These are phyloP conservation scores for Argentina silus DNA, from an alignment of 2,797 vertebrate species.

Conservation along the genomic window DNA sequence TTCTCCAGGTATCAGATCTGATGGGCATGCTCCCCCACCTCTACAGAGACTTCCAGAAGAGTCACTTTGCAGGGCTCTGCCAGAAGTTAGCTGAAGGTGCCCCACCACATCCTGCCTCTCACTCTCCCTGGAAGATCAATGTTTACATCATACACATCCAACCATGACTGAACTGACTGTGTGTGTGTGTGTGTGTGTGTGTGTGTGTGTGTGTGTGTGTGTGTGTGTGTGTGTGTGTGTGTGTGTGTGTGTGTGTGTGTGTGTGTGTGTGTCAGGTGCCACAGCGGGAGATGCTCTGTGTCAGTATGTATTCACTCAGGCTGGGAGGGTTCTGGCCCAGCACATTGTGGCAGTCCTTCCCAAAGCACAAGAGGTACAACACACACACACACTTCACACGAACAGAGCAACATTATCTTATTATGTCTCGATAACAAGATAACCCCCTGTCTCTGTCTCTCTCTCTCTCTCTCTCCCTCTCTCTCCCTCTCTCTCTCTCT, in stretches of 20 bases:
- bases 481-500: background rate
- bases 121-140: background rate
- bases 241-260: conserved; percentile 13
- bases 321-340: conserved; percentile 82
- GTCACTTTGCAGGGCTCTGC: conserved; percentile 90
- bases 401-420: background rate
- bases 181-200: background rate
- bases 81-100: conserved; percentile 85
- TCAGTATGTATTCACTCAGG: conserved; percentile 76
- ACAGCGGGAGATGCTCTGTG: conserved; percentile 82
- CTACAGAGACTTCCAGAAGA: conserved; percentile 91
- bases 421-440: background rate
- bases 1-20: conserved; percentile 81
- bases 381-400: background rate
- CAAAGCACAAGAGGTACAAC: conserved; percentile 78
- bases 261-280: conserved; percentile 73
- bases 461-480: background rate
- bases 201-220: background rate
- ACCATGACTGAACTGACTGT: background rate
- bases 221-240: conserved; percentile 15
- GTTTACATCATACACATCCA: no score
- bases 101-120: background rate
- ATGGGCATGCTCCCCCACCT: conserved; percentile 90
- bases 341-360: conserved; percentile 86
- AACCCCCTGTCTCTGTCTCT: background rate